These are phyloP conservation scores for Halocynthia aurantium DNA, from an alignment of 23 tunicate genomes.

Conservation along the genomic window DNA sequence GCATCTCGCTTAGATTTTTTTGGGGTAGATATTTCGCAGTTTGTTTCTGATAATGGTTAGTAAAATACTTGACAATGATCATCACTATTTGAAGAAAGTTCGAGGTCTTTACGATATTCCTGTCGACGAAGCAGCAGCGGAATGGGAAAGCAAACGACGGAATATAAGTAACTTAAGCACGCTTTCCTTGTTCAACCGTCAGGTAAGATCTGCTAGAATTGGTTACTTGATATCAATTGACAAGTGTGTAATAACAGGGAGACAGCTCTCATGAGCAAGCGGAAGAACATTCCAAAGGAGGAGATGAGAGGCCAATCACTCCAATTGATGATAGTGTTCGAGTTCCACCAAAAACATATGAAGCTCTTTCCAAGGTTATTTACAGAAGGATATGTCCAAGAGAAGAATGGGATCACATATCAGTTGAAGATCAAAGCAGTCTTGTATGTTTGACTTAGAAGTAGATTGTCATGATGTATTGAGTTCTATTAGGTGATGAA, in stretches of 20 bases:
- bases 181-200: conserved; percentile 1
- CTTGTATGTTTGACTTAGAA: conserved; percentile 28
- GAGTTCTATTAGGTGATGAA: conserved; percentile 1
- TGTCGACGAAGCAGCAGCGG: conserved; percentile 1
- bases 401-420: conserved; percentile 61
- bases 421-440: conserved; percentile 65
- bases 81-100: background rate
- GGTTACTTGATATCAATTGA: background rate
- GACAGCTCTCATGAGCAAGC: background rate
- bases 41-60: background rate
- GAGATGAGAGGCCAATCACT: conserved; percentile 70
- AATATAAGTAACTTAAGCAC: background rate
- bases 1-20: no score
- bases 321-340: conserved; percentile 77
- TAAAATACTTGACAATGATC: background rate
- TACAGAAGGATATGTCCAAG: conserved; percentile 72
- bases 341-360: conserved; percentile 51
- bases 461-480: background rate
- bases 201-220: background rate
- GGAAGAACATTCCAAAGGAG: background rate
- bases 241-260: conserved; percentile 5
- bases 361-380: conserved; percentile 35
- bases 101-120: conserved; percentile 18
- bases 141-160: conserved; percentile 7
- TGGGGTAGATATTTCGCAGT: no score